Evolutionary conservation across 2,888 invertebrate genomes (phyloP).

Genomic region (Acleris holmiana): DNA sequence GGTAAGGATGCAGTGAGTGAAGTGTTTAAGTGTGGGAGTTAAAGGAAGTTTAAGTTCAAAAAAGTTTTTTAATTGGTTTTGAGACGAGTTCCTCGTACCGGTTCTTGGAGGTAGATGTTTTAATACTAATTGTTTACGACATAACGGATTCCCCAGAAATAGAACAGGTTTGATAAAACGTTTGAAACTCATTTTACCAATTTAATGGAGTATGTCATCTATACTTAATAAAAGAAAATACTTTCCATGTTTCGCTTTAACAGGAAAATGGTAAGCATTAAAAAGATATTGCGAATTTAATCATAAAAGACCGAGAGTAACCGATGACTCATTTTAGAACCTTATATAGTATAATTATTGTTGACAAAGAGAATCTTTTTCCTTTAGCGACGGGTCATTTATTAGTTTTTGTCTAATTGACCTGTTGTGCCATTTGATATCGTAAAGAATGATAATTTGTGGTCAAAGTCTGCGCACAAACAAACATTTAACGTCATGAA

Average conservation of each 20-base stretch:
- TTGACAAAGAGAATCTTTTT: too few relatives aligned
- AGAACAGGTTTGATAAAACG: slow-evolving; percentile 20
- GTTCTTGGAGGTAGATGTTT: slow-evolving; percentile 28
- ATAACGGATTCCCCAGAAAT: slow-evolving; percentile 21
- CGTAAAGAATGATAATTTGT: not conserved
- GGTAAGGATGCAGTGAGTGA: slow-evolving; percentile 47
- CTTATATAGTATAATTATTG: too few relatives aligned
- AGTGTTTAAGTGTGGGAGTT: slow-evolving; percentile 39
- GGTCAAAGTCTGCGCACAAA: not conserved
- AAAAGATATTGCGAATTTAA: not conserved
- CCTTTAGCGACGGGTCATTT: too few relatives aligned
- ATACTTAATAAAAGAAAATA: too few relatives aligned
- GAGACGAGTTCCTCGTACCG: slow-evolving; percentile 7
- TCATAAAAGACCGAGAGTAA: too few relatives aligned
- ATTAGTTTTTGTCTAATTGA: not conserved
- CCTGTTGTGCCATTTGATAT: not conserved
- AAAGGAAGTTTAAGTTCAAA: slow-evolving; percentile 8
- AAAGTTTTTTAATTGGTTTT: slow-evolving; percentile 29
- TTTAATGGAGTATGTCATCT: too few relatives aligned
- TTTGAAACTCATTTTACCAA: not conserved
- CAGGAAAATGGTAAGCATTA: not conserved
- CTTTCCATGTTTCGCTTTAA: not conserved
- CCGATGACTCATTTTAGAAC: too few relatives aligned
- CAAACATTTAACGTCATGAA: not conserved
- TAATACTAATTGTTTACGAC: slow-evolving; percentile 24